These are phyloP conservation scores for Onychomys torridus DNA, from an alignment of 2,797 vertebrate genomes.

Conservation along the genomic window DNA sequence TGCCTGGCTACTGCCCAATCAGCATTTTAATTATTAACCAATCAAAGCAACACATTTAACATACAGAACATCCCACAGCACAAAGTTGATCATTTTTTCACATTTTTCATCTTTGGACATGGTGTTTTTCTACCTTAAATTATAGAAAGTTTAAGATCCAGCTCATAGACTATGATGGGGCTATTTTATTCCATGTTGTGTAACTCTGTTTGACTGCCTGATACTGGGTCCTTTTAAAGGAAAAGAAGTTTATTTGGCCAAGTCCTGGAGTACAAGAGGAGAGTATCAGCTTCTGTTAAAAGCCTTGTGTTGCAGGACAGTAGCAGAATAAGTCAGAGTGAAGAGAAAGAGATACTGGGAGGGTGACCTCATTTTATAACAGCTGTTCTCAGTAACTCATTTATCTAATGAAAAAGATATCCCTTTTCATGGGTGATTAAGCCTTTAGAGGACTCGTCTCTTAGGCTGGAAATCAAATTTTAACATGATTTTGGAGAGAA, in stretches of 20 bases:
- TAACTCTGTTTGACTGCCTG: background rate
- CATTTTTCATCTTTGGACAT: background rate
- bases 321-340: background rate
- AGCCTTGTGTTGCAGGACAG: no score
- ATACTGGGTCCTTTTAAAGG: background rate
- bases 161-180: background rate
- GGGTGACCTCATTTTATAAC: background rate
- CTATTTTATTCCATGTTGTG: background rate
- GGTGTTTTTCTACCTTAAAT: slow-evolving; percentile 9
- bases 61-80: no score
- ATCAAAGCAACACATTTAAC: no score
- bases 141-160: background rate
- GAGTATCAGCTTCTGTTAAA: background rate
- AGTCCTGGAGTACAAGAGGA: background rate
- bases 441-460: background rate
- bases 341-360: background rate
- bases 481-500: background rate
- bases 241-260: background rate
- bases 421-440: background rate
- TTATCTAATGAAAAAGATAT: background rate
- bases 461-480: background rate
- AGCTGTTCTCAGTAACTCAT: background rate
- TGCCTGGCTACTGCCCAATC: no score
- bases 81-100: background rate
- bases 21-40: no score